Evolutionary conservation across 2,888 invertebrate genomes (phyloP).

Genomic region (Horisme vitalbata): DNA sequence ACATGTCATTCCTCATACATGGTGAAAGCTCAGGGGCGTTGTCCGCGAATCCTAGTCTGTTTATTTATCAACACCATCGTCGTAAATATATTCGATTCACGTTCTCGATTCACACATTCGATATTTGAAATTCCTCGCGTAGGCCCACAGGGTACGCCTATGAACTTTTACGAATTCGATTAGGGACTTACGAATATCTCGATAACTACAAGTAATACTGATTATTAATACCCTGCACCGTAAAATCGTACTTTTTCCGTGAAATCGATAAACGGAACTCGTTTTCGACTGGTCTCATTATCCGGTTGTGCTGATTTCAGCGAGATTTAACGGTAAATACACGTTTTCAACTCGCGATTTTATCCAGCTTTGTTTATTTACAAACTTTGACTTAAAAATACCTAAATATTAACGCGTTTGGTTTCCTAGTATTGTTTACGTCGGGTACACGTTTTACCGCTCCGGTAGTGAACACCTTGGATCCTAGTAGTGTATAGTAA

Average conservation of each 20-base stretch:
- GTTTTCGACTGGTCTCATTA: conserved; percentile 56
- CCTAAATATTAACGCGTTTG: conserved; percentile 34
- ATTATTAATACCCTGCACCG: conserved; percentile 27
- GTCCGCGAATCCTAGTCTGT: conserved; percentile 63
- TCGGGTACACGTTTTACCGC: conserved; percentile 47
- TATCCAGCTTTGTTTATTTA: conserved; percentile 60
- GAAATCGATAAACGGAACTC: conserved; percentile 54
- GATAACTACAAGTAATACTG: conserved; percentile 23
- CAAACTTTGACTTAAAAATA: conserved; percentile 51
- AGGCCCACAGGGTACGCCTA: conserved; percentile 45
- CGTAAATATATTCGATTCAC: conserved; percentile 71
- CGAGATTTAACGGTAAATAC: conserved; percentile 73
- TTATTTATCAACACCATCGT: conserved; percentile 68
- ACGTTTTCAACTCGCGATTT: conserved; percentile 62
- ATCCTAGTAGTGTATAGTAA: conserved; percentile 2
- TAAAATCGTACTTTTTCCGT: conserved; percentile 40
- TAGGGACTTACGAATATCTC: conserved; percentile 31
- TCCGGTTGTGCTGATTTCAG: conserved; percentile 62
- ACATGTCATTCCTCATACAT: conserved; percentile 18
- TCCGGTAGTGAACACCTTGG: conserved; percentile 42
- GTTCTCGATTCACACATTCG: conserved; percentile 77
- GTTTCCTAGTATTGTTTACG: conserved; percentile 55
- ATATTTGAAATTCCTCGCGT: conserved; percentile 65
- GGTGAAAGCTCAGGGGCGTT: conserved; percentile 52
- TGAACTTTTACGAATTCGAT: conserved; percentile 57